Evolutionary conservation across 2,113 vertebrate genomes (phyloP).

Genomic region (Onychorhynchus coronatus): DNA sequence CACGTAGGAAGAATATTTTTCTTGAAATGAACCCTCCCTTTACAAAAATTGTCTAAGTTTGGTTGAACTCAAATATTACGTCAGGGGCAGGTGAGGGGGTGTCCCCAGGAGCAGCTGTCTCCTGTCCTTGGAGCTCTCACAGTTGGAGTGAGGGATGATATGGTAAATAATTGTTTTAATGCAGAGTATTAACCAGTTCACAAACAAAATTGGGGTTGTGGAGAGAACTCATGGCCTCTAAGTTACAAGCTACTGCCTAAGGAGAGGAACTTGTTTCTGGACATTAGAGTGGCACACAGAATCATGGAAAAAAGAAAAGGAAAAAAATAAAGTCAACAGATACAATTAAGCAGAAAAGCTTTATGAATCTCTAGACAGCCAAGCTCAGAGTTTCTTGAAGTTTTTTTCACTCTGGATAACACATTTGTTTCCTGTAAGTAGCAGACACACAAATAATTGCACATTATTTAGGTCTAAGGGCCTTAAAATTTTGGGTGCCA

Average conservation of each 20-base stretch:
- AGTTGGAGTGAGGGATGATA: not conserved
- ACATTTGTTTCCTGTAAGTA: not conserved
- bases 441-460: not conserved
- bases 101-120: not conserved
- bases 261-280: not conserved
- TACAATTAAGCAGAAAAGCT: not conserved
- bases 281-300: not conserved
- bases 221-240: not conserved
- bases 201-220: not conserved
- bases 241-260: not conserved
- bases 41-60: not conserved
- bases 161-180: not conserved
- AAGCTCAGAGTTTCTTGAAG: not conserved
- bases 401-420: not conserved
- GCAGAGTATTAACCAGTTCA: not conserved
- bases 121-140: not conserved
- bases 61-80: not conserved
- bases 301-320: not conserved
- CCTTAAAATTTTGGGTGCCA: not conserved
- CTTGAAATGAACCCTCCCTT: not conserved
- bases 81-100: fast-evolving
- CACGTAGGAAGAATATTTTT: not conserved
- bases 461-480: not conserved
- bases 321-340: not conserved
- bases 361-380: not conserved